Base-by-base conservation (phyloP, 2,888 invertebrate genomes). In the Stictocephala bisonia region DNA sequence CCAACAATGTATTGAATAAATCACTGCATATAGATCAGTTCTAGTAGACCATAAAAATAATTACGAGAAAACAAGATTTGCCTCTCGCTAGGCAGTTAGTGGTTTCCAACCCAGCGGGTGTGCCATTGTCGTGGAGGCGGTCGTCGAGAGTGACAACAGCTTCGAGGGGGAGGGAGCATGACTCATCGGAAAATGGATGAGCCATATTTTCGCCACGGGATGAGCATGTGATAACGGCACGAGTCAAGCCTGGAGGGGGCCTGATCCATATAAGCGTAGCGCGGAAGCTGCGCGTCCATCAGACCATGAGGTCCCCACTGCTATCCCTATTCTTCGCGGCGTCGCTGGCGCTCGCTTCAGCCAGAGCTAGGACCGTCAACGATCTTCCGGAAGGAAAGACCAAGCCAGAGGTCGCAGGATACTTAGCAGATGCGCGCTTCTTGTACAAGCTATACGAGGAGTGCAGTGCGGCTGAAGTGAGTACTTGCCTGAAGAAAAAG, bases 401-500 rank as follows among this genome's bases (percentile, higher is more conserved):
- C 40, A 29, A 31, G n/a, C 44, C 73, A 15, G 48, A 56, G 7
- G 27, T 51, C 3, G 26, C 70, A 4, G 60, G 53, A 7, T 51
- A 70, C 22, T 18, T 73, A 7, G 35, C 73, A n/a, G 70, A 73
- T 53, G 29, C 70, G 6, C 22, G 70, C 31, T 50, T 74, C 56
- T 15, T 75, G 27, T 75, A 75, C 27, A 70, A 74, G 11, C 73
- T 79, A 13, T 94, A 94, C 84, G 92, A 91, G 83, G 93, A 94
- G 80, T 94, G 94, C 85, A 87, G 91, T 74, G 88, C 89, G 68
- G 85, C 77, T 87, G 82, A 85, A 74, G 75, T 92, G 29, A 86
- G 90, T 2, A 89, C 91, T 74, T 95, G 94, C 79, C 85, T 95
- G 67, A 94, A 94, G 83, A 84, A 93, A 74, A 94, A 94, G 82